Evolutionary conservation across 2,888 invertebrate species (phyloP), one percentile per base, ranked within the genome.

Genomic region (Agrochola lota): DNA sequence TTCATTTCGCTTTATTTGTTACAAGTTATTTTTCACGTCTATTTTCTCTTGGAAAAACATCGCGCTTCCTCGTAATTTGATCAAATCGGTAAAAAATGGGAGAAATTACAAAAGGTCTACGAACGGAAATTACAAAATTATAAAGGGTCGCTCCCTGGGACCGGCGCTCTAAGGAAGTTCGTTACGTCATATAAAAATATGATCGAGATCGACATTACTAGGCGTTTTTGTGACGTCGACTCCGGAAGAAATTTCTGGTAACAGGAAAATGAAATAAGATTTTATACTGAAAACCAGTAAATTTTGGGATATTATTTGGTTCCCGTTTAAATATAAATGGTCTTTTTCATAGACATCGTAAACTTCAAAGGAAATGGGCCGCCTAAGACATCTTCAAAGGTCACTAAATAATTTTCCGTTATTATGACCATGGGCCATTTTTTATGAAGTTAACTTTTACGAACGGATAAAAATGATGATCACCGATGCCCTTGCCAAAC

Each of bases 121-220:
- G 62, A 78, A 66, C 86, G 84, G 86, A 86, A 86, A 86, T 84
- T 79, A 84, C 80, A 63, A 79, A 83, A 86, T 86, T 86, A 77
- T 84, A 72, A 80, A 80, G 71, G 84, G 76, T 71, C 77, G 26
- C 15, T 70, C 78, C 26, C 43, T 49, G 74, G 55, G 76, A 68
- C 71, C 62, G 73, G 68, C 49, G 30, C 52, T 68, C 43, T 66
- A 57, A 84, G 84, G 84, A 84, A 86, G 76, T 80, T 84, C 70
- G 73, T 75, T 83, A 86, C 68, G 73, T 86, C 71, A 80, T 66
- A 84, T 84, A 76, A 85, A 84, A 85, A 84, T 86, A 63, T 84
- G 80, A 80, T 76, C 73, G 74, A 74, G 74, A 85, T 74, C 30
- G 75, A 75, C 77, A 70, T 74, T 72, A 69, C 85, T 76, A 59